Evolutionary conservation across 2,888 invertebrate species (phyloP).

Genomic region (Diloba caeruleocephala): DNA sequence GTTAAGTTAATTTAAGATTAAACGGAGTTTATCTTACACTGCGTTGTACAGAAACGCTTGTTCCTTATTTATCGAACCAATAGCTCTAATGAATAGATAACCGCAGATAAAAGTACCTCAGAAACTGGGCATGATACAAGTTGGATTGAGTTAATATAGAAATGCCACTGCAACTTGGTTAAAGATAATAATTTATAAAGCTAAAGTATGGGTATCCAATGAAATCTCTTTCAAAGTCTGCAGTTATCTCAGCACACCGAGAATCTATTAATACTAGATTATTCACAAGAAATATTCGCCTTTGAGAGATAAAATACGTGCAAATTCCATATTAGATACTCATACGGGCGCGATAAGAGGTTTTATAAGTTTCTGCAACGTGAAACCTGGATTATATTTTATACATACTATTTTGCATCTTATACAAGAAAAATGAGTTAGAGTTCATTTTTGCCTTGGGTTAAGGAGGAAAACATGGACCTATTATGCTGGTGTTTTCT

Average conservation of each 20-base stretch:
- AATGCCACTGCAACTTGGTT: background rate
- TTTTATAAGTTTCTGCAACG: slow-evolving; percentile 33
- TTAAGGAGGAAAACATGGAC: slow-evolving; percentile 22
- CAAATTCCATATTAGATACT: slow-evolving; percentile 42
- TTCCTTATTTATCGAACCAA: no score
- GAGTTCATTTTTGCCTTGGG: slow-evolving; percentile 26
- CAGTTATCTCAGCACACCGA: slow-evolving; percentile 7
- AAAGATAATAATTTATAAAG: background rate
- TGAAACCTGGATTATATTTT: slow-evolving; percentile 16
- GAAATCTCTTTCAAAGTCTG: slow-evolving; percentile 9
- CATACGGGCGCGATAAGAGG: slow-evolving; percentile 15
- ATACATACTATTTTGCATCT: slow-evolving; percentile 29
- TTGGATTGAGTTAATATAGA: no score
- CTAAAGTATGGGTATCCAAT: background rate
- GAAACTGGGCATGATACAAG: no score
- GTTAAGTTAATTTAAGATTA: no score
- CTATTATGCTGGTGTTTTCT: no score
- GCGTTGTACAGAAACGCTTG: no score
- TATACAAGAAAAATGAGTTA: slow-evolving; percentile 24
- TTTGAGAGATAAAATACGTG: slow-evolving; percentile 40
- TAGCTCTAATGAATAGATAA: no score
- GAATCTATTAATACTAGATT: slow-evolving; percentile 38
- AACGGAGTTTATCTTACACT: no score
- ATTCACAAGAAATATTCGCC: slow-evolving; percentile 38
- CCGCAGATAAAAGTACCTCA: no score